Base-by-base conservation (phyloP, 2,113 vertebrate genomes). In the Orthonyx spaldingii region DNA sequence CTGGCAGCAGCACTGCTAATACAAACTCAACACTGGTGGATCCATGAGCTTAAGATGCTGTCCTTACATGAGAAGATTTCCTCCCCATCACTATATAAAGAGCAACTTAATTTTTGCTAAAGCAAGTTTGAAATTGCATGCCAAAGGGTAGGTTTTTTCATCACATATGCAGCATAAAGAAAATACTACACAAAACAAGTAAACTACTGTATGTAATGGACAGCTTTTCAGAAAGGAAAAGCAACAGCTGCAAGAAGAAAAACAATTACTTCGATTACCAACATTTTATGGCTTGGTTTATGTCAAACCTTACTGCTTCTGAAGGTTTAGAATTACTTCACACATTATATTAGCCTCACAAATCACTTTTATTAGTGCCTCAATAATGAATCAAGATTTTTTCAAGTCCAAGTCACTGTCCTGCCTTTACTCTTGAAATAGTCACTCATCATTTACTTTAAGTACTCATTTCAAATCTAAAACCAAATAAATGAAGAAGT, bases 251-350 rank as follows among this genome's bases (percentile, higher is more conserved):
- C 94, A 88, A 94, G 74, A 82, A 90, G 60, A 91, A 96, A 89
- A 94, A 91, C 84, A 76, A 94, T 94, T 91, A 80, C 94, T 95
- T 94, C 23, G 8, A 96, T 97, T 94, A 96, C 89, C 87, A 87
- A 96, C 57, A 72, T 89, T 97, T 97, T 96, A 96, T 85, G 88
- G 85, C 92, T 94, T 87, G 77, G 92, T 94, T 96, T 93, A 94
- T 63, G 70, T 85, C 94, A 94, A 97, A 96, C 86, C 86, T 93
- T 82, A 79, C 57, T 74, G 80, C 95, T 96, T 96, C 86, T 93
- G 84, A 92, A 89, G 90, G 96, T 95, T 95, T 95, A 94, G 95
- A 95, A 91, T 96, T 97, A 95, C 96, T 96, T 94, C 86, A 91
- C 88, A 94, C 61, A 57, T 95, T 93, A 81, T 76, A 96, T 75